A percentile compares a stretch with the other conserved stretches of the same genome.
Evolutionary conservation across 1,140 invertebrate species (phyloP).

Genomic region (Halyomorpha halys): DNA sequence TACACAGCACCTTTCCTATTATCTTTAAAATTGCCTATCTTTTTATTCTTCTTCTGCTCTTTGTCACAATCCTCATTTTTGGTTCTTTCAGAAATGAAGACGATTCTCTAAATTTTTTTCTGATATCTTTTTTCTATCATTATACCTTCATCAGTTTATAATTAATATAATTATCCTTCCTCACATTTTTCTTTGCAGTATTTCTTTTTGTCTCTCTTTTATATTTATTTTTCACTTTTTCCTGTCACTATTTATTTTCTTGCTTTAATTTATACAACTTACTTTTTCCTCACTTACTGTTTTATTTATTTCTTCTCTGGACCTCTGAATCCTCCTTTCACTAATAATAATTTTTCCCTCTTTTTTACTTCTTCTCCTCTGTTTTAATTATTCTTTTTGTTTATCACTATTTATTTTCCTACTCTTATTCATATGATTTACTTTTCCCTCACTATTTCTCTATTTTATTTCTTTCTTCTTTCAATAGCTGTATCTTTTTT

Average conservation of each 20-base stretch:
- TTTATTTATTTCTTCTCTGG: not conserved
- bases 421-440: not conserved
- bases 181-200: not conserved
- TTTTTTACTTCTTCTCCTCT: not conserved
- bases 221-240: not conserved
- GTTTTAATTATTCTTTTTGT: not conserved
- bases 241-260: not conserved
- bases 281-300: not conserved
- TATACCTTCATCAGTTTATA: too few relatives aligned
- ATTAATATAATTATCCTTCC: too few relatives aligned
- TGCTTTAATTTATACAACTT: not conserved
- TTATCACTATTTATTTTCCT: not conserved
- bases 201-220: not conserved
- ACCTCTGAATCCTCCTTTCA: not conserved
- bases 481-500: too few relatives aligned
- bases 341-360: not conserved
- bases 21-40: too few relatives aligned
- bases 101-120: too few relatives aligned
- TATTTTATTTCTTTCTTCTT: not conserved
- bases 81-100: too few relatives aligned
- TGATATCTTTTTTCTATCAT: too few relatives aligned
- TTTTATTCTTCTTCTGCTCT: too few relatives aligned
- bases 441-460: slow-evolving; percentile 5
- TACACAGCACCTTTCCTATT: too few relatives aligned
- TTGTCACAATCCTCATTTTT: too few relatives aligned